Evolutionary conservation across 2,113 vertebrate species (phyloP), one percentile per base, ranked within the genome.

Genomic region (Coregonus clupeaformis): DNA sequence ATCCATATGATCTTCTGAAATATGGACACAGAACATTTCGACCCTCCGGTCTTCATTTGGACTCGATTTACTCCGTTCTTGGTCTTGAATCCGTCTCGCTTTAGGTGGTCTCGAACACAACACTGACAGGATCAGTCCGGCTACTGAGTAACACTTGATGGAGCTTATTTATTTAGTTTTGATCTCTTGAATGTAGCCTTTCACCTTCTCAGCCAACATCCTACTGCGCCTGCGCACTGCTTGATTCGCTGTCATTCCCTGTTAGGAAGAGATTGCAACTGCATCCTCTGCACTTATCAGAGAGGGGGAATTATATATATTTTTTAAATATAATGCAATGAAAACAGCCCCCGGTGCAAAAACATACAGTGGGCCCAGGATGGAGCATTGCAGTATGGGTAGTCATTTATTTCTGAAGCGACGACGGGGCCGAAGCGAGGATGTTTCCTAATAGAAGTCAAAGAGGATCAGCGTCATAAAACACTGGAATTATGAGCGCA

Each of bases 201-300:
- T 77, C 76, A 80, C 68, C 66, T 66, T 45, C 68, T 76, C 74
- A 72, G 75, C 66, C 65, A 27, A 71, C 55, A 24, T 65, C n/a
- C 69, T 65, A 85, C 5, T 84, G 92, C 93, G 93, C 93, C 77
- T 92, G 93, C 90, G 93, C 83, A 4, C 73, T 90, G 85, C 89
- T 42, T 88, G 90, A 93, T 91, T 88, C 89, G 86, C 90, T 63
- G 80, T 91, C 91, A 93, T 92, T 90, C 89, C 79, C 88, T 84
- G 84, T 79, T 73, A 74, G 85, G 85, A 80, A 85, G 86, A 84
- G 85, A 86, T 86, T 70, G 82, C 91, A 88, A 88, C 89, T 86
- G 74, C 77, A 79, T 80, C 71, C 84, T 68, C 89, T 84, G 86
- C 82, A 80, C 86, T 82, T 88, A 32, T 59, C 83, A 72, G 83